phyloP scores from a whole-genome alignment of 2,113 vertebrate species.

The Heterochromis multidens region DNA sequence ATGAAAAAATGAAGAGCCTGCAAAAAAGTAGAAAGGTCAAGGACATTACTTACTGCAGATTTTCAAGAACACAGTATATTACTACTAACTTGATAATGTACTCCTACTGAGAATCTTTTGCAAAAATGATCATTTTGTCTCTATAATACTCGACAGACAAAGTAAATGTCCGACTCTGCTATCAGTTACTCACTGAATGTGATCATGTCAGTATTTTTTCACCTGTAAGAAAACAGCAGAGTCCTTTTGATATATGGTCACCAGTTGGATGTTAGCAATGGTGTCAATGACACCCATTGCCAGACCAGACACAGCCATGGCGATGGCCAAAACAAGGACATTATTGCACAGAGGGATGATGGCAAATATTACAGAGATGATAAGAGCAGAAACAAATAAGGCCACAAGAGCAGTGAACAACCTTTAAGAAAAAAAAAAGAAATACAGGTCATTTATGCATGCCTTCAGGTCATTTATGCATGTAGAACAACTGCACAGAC shows the following conservation, averaged over 20 bases:
- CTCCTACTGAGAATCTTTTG: not conserved
- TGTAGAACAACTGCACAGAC: not conserved
- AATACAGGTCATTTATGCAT: not conserved
- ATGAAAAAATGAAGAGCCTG: slow-evolving; percentile 97
- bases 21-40: slow-evolving; percentile 12
- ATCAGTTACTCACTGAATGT: not conserved
- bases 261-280: slow-evolving; percentile 94
- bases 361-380: slow-evolving; percentile 91
- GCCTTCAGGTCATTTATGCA: not conserved
- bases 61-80: not conserved
- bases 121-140: not conserved
- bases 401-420: slow-evolving; percentile 84
- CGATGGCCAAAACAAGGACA: slow-evolving; percentile 85
- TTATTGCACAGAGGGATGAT: slow-evolving; percentile 90
- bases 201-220: not conserved
- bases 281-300: slow-evolving; percentile 97
- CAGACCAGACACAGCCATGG: slow-evolving; percentile 91
- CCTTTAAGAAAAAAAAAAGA: slow-evolving; percentile 66
- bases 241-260: slow-evolving; percentile 93
- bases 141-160: not conserved
- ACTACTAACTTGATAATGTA: not conserved
- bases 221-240: slow-evolving; percentile 95
- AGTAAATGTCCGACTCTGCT: not conserved
- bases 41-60: slow-evolving; percentile 1
- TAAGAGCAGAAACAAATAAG: slow-evolving; percentile 82